A percentile compares a stretch with the other conserved stretches of the same genome.
Evolutionary conservation across 2,797 vertebrate species (phyloP).

Genomic region (Tympanoctomys barrerae): DNA sequence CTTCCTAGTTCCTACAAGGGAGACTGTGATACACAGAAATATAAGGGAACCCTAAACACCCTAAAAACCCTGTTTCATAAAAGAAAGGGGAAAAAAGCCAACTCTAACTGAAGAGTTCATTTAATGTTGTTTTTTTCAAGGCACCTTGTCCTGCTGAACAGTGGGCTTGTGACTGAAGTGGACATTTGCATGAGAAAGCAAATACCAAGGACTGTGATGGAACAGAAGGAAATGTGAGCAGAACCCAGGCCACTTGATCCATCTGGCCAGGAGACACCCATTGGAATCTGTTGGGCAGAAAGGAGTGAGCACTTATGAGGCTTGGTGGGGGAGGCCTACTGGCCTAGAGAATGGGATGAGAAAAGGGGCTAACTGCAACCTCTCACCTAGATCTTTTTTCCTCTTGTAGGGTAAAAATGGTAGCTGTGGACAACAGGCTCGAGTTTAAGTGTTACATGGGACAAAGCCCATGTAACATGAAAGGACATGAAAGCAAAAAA

Average conservation of each 20-base stretch:
- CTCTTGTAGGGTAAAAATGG: not conserved
- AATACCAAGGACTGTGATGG: not conserved
- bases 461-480: not conserved
- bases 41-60: not conserved
- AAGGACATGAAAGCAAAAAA: not conserved
- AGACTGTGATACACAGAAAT: slow-evolving; percentile 3
- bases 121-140: slow-evolving; percentile 32
- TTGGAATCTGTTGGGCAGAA: not conserved
- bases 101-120: not conserved
- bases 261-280: not conserved
- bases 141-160: not conserved
- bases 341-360: slow-evolving; percentile 30
- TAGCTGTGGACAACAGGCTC: not conserved
- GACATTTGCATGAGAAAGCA: not conserved
- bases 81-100: slow-evolving; percentile 4
- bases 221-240: not conserved
- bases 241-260: not conserved
- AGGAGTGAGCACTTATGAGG: not conserved
- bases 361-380: slow-evolving; percentile 37
- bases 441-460: not conserved
- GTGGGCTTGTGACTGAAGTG: not conserved
- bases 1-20: not conserved
- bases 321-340: not conserved
- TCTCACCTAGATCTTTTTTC: not conserved
- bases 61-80: slow-evolving; percentile 7